phyloP scores from a whole-genome alignment of 2,888 invertebrate species.

The Pristionchus arcanus region DNA sequence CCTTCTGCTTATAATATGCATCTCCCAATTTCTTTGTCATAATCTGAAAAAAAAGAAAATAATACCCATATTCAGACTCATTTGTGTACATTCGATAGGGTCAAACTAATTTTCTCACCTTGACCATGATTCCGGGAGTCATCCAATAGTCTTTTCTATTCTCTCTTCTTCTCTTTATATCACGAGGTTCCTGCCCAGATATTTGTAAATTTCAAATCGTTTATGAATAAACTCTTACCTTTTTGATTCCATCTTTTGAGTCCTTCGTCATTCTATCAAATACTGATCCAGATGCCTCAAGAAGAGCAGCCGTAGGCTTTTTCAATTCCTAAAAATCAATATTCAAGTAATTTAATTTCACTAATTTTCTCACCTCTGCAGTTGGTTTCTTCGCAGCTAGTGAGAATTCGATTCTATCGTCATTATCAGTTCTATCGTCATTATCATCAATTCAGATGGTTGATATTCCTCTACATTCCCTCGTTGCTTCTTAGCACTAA shows the following conservation, averaged over 20 bases:
- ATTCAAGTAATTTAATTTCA: background rate
- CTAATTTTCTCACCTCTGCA: constrained; percentile 57
- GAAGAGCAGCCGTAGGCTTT: constrained; percentile 57
- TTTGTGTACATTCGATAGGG: background rate
- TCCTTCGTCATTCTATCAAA: constrained; percentile 61
- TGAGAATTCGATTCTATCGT: constrained; percentile 79
- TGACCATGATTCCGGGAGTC: constrained; percentile 82
- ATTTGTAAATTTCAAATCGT: background rate
- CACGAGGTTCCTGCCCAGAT: background rate
- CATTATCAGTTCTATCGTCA: constrained; percentile 74
- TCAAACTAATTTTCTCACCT: constrained; percentile 58
- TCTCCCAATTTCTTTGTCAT: constrained; percentile 91
- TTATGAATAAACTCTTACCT: background rate
- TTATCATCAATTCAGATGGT: constrained; percentile 67
- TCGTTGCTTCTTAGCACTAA: constrained; percentile 57
- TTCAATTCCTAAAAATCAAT: too few relatives aligned
- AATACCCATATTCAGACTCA: background rate
- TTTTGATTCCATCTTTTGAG: constrained; percentile 50
- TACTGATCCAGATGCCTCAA: constrained; percentile 56
- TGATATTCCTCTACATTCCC: constrained; percentile 58
- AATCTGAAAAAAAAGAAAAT: constrained; percentile 84
- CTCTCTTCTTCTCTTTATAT: constrained; percentile 80
- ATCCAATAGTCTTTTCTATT: constrained; percentile 91
- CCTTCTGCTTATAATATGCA: constrained; percentile 93
- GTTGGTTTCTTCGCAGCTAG: constrained; percentile 62